phyloP scores from a whole-genome alignment of 2,888 invertebrate genomes.

The Cheiracanthium punctorium region DNA sequence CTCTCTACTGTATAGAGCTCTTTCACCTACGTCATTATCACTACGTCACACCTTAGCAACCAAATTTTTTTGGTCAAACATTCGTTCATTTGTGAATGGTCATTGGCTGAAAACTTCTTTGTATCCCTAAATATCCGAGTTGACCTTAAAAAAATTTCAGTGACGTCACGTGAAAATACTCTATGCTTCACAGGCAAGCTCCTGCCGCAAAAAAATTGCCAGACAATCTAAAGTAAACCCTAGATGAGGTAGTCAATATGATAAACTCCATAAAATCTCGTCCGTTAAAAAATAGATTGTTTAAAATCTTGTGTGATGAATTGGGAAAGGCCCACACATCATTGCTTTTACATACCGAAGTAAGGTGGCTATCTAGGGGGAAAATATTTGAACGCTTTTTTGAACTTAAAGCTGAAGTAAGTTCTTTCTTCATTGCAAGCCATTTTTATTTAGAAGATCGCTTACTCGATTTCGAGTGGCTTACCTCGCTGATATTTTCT shows the following conservation, averaged over 20 bases:
- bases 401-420: background rate
- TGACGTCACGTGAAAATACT: no score
- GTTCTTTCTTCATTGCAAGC: background rate
- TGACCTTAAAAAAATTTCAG: no score
- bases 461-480: background rate
- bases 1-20: no score
- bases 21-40: no score
- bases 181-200: slow-evolving; percentile 13
- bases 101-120: no score
- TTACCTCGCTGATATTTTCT: no score
- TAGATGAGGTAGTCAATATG: slow-evolving; percentile 6
- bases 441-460: background rate
- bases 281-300: background rate
- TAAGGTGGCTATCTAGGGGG: background rate
- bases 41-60: no score
- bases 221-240: background rate
- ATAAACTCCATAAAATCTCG: no score
- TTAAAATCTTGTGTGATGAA: slow-evolving; percentile 20
- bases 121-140: no score
- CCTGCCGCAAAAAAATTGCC: background rate
- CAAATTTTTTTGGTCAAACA: no score
- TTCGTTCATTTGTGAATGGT: no score
- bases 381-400: background rate
- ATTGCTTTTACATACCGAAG: slow-evolving; percentile 10
- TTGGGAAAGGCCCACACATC: slow-evolving; percentile 9